Base-by-base conservation (phyloP, 2,113 vertebrate species). In the Nettapus auritus region DNA sequence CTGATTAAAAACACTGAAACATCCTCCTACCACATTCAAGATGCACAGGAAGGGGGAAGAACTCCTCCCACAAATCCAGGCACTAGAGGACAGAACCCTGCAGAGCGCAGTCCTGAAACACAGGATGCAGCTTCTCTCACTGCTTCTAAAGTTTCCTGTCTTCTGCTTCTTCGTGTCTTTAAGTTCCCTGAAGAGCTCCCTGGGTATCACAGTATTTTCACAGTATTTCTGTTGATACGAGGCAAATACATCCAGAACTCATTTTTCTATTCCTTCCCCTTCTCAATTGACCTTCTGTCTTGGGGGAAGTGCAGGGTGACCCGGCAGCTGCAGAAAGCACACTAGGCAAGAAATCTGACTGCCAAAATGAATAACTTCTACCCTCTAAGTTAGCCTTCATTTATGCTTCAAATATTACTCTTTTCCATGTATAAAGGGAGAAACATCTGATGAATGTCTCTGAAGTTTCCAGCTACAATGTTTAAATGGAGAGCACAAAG, bases 91-190 rank as follows among this genome's bases (percentile, higher is more conserved):
- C 97, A 87, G 74, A 92, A 67, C 84, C 95, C 96, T 64, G 84
- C 90, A 81, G 95, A 89, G 95, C 59, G 82, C 48, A 77, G 57
- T 57, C 85, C 74, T 15, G 76, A 88, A 89, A 85, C 3, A 6
- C 92, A 94, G 85, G 87, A 94, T 81, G 82, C 5, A 7, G 40
- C 67, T 75, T 84, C 71, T 76, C 55, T 82, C 4, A 0, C 77
- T 89, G 71, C 83, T 74, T 97, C 90, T 93, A 63, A 94, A 95
- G 89, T 74, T 90, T 75, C 62, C 91, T 90, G 93, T 93, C 77
- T 85, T 48, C 48, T 67, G 64, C 63, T 63, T 90, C 76, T 42
- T 79, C 57, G 69, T 91, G 75, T 69, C 36, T 2, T 1, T 10
- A 92, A 93, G 77, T 68, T 64, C 60, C 60, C 60, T 79, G 86